Conservation (phyloP, 53 echinoderm and acorn worm species). For the Temnopleurus reevesii region DNA sequence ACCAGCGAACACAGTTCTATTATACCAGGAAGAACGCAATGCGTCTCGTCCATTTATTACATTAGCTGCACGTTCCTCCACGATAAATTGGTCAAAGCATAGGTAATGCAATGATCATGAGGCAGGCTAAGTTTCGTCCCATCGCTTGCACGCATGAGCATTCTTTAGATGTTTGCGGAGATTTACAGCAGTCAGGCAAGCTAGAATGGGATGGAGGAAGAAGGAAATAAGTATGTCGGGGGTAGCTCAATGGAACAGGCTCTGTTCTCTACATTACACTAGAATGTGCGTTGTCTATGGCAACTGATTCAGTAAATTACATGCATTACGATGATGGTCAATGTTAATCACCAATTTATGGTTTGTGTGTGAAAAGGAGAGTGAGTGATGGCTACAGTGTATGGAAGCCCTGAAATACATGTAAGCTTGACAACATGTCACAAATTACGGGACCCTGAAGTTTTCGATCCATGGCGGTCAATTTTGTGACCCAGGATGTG, state of each 20-base stretch:
- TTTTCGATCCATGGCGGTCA: no score
- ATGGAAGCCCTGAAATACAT: no score
- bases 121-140: slow-evolving; percentile 21
- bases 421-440: no score
- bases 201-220: slow-evolving; percentile 29
- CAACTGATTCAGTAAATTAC: no score
- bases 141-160: neutral
- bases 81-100: neutral
- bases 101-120: slow-evolving; percentile 24
- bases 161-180: slow-evolving; percentile 56
- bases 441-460: no score
- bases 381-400: no score
- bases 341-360: no score
- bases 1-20: neutral
- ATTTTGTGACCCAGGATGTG: no score
- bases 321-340: no score
- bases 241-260: neutral
- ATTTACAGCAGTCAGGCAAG: slow-evolving; percentile 28
- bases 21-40: neutral
- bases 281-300: no score
- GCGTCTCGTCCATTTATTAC: neutral
- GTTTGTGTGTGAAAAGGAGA: no score
- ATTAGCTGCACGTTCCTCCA: neutral
- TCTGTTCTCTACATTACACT: neutral
- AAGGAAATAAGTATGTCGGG: slow-evolving; percentile 41